These are phyloP conservation scores for Calephelis virginiensis DNA, from an alignment of 1,140 invertebrate species.

Conservation along the genomic window DNA sequence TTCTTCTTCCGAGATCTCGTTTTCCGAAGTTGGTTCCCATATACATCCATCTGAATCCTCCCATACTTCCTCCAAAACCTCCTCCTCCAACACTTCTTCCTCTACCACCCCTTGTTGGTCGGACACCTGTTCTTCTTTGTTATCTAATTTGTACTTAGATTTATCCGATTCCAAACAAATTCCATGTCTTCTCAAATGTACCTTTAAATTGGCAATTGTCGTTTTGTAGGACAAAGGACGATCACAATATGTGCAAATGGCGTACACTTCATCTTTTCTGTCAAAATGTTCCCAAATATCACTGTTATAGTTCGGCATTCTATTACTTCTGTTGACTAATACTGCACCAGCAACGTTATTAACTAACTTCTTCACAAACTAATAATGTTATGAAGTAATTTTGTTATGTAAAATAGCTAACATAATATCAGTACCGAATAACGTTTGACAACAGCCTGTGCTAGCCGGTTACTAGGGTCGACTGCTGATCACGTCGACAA, in stretches of 20 bases:
- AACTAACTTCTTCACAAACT: not conserved
- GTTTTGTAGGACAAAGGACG: not conserved
- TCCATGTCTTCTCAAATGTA: not conserved
- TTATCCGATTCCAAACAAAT: not conserved
- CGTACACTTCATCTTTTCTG: not conserved
- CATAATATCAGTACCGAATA: not conserved
- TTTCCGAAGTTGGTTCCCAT: constrained; percentile 8
- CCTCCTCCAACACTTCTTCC: not conserved
- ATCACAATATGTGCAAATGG: constrained; percentile 6
- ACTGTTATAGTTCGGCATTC: not conserved
- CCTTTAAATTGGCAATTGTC: not conserved
- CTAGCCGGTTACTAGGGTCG: constrained; percentile 1
- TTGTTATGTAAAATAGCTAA: not conserved
- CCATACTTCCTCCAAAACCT: constrained; percentile 3
- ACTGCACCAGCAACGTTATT: not conserved
- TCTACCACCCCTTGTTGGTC: not conserved
- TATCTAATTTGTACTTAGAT: not conserved
- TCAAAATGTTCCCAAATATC: not conserved
- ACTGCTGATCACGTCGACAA: not conserved
- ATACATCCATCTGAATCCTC: not conserved
- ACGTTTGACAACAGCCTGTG: not conserved
- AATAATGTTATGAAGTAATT: not conserved
- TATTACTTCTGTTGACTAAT: not conserved
- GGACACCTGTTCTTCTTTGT: not conserved
- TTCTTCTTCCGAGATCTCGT: not conserved